Base-by-base conservation (phyloP, 2,797 vertebrate genomes). In the Enteromius unitaeniatus region DNA sequence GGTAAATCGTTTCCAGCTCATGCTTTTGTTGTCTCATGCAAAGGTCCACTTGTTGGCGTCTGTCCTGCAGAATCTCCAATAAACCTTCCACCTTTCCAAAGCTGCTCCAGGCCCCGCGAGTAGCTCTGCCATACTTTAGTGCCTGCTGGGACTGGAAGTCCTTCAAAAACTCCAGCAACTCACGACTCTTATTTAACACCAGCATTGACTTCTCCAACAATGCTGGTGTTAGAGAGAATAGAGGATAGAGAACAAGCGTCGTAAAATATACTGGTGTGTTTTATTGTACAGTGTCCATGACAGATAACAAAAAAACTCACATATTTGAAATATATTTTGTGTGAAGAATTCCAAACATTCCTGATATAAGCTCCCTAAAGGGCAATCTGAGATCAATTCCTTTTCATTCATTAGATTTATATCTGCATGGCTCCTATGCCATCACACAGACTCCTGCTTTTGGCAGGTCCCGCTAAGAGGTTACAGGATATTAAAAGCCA, bases 51-150 rank as follows among this genome's bases (percentile, higher is more conserved):
- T 93, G 95, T 76, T 95, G 87, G 42, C 97, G 94, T 76, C 96
- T 93, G 85, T 98, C 97, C 90, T 99, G 97, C 0, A 99, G 94
- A 67, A 91, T 85, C 94, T 98, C 97, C 84, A 98, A 91, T 76
- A 97, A 95, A 78, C 89, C 91, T 87, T 97, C 96, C 19, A 99
- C 95, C 92, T 94, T 96, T 87, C 93, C 76, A 78, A 86, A 92
- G 86, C 96, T 96, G 89, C 90, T 94, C 0, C 88, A 93, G 81
- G 95, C 96, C 78, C 91, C 92, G 60, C 92, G 93, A 45, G 91
- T 89, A 58, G 93, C 86, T 68, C 94, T 90, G 0, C 84, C 91
- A 82, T 93, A 95, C 86, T 91, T 83, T 85, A 95, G 92, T 79
- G 94, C 92, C 85, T 96, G 95, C 2, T 93, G 93, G 72, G 83